Conservation (phyloP, 2,888 invertebrate species). For the Tenodera sinensis region DNA sequence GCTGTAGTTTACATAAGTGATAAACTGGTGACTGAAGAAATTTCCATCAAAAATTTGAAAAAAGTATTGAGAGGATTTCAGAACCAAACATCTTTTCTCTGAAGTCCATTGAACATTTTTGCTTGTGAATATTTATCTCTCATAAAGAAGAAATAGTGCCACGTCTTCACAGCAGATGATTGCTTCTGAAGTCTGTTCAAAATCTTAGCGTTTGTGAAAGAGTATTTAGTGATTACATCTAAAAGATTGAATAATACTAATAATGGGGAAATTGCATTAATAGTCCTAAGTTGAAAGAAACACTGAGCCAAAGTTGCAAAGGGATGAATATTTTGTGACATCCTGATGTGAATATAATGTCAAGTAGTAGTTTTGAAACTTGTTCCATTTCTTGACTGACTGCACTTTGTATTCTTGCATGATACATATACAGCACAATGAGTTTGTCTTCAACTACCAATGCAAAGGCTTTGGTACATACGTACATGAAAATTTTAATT, state of each 20-base stretch:
- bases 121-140: not conserved
- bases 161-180: not conserved
- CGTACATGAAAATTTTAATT: not conserved
- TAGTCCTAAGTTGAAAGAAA: not conserved
- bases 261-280: not conserved
- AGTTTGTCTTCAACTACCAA: not conserved
- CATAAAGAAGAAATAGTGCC: slow-evolving; percentile 1
- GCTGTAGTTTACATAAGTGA: not conserved
- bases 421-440: not conserved
- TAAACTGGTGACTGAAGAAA: not conserved
- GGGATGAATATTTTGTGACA: not conserved
- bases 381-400: not conserved
- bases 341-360: not conserved
- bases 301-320: not conserved
- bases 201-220: not conserved
- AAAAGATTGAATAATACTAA: not conserved
- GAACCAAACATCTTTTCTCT: not conserved
- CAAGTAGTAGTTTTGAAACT: not conserved
- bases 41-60: not conserved
- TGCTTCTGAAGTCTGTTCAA: not conserved
- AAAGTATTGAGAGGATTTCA: not conserved
- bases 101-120: not conserved
- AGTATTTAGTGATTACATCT: not conserved
- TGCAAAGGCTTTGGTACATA: not conserved
- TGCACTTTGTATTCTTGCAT: not conserved